Evolutionary conservation across 2,888 invertebrate species (phyloP).

Genomic region (Lepidocyrtoides sp.): DNA sequence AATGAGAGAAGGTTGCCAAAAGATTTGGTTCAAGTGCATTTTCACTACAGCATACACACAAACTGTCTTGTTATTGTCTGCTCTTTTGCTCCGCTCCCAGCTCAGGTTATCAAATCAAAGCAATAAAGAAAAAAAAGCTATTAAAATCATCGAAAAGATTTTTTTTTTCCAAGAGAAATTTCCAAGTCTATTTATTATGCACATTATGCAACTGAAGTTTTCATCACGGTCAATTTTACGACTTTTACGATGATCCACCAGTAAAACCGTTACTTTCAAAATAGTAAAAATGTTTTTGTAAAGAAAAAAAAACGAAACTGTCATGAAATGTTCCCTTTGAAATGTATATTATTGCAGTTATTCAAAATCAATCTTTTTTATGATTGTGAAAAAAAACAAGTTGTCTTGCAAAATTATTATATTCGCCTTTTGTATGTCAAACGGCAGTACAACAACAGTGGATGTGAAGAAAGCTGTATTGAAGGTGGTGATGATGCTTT

Average conservation of each 20-base stretch:
- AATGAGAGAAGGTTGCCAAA: constrained; percentile 64
- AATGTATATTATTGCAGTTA: too few species aligned
- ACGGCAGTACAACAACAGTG: too few species aligned
- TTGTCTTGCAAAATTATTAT: too few species aligned
- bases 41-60: constrained; percentile 1
- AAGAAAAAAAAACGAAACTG: too few species aligned
- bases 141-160: background rate
- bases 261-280: too few species aligned
- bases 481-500: constrained; percentile 1
- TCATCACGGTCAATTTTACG: constrained; percentile 32
- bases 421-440: too few species aligned
- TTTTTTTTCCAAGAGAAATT: background rate
- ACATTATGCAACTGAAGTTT: too few species aligned
- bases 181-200: too few species aligned
- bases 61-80: constrained; percentile 70
- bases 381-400: too few species aligned
- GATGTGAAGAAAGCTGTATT: background rate
- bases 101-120: constrained; percentile 46
- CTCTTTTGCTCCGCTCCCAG: constrained; percentile 35
- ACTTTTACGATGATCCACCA: too few species aligned
- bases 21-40: constrained; percentile 72
- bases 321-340: too few species aligned
- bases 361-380: too few species aligned
- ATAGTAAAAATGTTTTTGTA: background rate
- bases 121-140: constrained; percentile 21